These are phyloP conservation scores for Ceraclea dissimilis DNA, from an alignment of 2,888 invertebrate genomes.

Conservation along the genomic window DNA sequence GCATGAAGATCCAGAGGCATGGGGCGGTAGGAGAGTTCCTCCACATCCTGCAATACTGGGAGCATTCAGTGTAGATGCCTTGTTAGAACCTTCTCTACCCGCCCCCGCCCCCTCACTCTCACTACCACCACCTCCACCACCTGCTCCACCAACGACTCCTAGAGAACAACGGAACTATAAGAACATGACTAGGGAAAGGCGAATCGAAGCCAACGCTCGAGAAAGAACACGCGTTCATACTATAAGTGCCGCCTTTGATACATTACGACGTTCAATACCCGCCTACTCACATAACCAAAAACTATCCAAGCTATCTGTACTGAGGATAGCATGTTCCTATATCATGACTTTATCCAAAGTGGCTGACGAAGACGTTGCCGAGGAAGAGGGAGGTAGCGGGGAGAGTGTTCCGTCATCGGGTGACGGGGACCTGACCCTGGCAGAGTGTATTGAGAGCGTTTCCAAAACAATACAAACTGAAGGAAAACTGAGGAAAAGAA, in stretches of 20 bases:
- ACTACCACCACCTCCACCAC: conserved; percentile 18
- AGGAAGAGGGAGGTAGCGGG: conserved; percentile 34
- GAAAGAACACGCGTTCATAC: conserved; percentile 91
- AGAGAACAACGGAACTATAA: conserved; percentile 84
- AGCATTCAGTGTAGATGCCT: conserved; percentile 20
- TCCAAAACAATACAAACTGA: conserved; percentile 89
- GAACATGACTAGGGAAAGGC: conserved; percentile 87
- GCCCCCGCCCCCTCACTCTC: conserved; percentile 10
- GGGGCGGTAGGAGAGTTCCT: conserved; percentile 28
- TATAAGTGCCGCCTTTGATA: conserved; percentile 92
- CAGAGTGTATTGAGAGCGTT: conserved; percentile 77
- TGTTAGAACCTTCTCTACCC: conserved; percentile 19
- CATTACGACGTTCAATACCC: conserved; percentile 74
- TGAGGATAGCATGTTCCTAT: conserved; percentile 90
- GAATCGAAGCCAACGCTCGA: conserved; percentile 91
- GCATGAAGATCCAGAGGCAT: conserved; percentile 34
- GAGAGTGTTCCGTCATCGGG: neutral
- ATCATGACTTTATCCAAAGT: conserved; percentile 78
- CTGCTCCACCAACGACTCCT: conserved; percentile 27
- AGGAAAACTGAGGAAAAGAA: conserved; percentile 80
- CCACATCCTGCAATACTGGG: conserved; percentile 48
- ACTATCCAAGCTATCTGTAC: conserved; percentile 83
- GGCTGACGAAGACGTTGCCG: conserved; percentile 59
- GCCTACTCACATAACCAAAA: conserved; percentile 91
- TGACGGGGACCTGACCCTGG: conserved; percentile 56